Conservation (phyloP, 1,140 invertebrate species). For the Mylabris phalerata region DNA sequence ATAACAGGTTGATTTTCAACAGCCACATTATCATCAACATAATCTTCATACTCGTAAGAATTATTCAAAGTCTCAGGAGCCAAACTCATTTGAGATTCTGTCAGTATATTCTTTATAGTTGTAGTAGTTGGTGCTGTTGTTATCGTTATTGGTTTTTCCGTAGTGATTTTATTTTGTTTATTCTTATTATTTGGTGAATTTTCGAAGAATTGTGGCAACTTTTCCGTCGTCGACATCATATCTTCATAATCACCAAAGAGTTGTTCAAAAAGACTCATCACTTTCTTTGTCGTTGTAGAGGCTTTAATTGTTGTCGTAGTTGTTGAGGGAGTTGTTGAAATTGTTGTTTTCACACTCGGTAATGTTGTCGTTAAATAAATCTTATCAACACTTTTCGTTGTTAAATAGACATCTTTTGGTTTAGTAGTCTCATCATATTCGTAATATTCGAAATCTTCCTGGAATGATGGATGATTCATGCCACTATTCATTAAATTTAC, state of each 20-base stretch:
- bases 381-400: conserved; percentile 20
- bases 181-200: conserved; percentile 20
- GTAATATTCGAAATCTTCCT: conserved; percentile 33
- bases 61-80: conserved; percentile 2
- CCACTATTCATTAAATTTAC: conserved; percentile 29
- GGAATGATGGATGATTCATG: conserved; percentile 37
- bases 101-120: conserved; percentile 25
- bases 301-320: not conserved
- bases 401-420: conserved; percentile 22
- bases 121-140: not conserved
- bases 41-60: conserved; percentile 35
- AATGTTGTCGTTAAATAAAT: conserved; percentile 18
- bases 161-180: conserved; percentile 2
- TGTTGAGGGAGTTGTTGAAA: too few species aligned
- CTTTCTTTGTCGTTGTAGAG: conserved; percentile 29
- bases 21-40: conserved; percentile 28
- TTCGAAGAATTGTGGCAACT: conserved; percentile 14
- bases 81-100: conserved; percentile 27
- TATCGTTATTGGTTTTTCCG: conserved; percentile 6
- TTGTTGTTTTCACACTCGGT: too few species aligned
- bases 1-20: conserved; percentile 26
- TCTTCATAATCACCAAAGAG: conserved; percentile 40
- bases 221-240: conserved; percentile 24
- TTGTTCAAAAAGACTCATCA: conserved; percentile 38
- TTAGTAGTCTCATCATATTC: conserved; percentile 22